Conservation (phyloP, 2,888 invertebrate species). For the Agriotes lineatus region DNA sequence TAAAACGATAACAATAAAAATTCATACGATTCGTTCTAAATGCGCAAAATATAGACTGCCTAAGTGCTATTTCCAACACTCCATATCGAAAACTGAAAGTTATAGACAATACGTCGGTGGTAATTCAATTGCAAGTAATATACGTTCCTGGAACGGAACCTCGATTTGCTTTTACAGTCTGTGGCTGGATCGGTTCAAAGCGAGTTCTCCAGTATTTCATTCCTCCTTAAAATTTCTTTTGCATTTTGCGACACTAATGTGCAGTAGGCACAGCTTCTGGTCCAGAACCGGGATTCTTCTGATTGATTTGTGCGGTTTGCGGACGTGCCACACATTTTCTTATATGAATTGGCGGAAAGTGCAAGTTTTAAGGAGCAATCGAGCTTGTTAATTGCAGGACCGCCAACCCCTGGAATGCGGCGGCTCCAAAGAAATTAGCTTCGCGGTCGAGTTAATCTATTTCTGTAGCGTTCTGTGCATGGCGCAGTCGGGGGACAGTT, state of each 20-base stretch:
- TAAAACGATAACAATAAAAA: not conserved
- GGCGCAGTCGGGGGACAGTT: not conserved
- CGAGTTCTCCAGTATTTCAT: slow-evolving; percentile 25
- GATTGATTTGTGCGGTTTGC: slow-evolving; percentile 31
- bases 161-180: slow-evolving; percentile 2
- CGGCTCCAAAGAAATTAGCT: slow-evolving; percentile 11
- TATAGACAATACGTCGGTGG: not conserved
- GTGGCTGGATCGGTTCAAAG: not conserved
- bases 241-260: slow-evolving; percentile 28
- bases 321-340: slow-evolving; percentile 39
- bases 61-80: not conserved
- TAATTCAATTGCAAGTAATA: slow-evolving; percentile 1
- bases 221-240: slow-evolving; percentile 9
- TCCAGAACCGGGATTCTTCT: slow-evolving; percentile 22
- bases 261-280: slow-evolving; percentile 30
- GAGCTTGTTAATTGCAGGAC: slow-evolving; percentile 28
- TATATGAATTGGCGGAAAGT: slow-evolving; percentile 32
- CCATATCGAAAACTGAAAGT: not conserved
- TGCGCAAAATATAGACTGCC: not conserved
- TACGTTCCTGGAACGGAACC: not conserved
- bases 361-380: slow-evolving; percentile 26
- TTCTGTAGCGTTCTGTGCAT: slow-evolving; percentile 22
- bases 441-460: slow-evolving; percentile 20
- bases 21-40: not conserved
- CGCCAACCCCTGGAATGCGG: slow-evolving; percentile 10